A percentile compares a stretch with the other conserved stretches of the same genome.
phyloP scores from a whole-genome alignment of 1,140 invertebrate species.

The Drosophila bocqueti region DNA sequence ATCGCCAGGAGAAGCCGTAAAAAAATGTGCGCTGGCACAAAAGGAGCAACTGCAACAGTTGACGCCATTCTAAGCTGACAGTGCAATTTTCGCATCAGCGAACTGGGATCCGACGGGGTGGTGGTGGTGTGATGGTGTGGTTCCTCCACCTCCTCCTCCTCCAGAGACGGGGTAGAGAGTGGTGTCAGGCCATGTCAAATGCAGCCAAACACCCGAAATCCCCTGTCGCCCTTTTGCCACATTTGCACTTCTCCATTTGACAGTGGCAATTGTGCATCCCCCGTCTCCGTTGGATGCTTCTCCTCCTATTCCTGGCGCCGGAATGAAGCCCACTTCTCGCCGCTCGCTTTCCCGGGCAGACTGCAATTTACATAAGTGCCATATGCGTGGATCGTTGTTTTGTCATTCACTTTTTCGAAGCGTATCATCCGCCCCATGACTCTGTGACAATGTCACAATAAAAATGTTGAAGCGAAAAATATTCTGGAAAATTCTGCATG shows the following conservation, averaged over 20 bases:
- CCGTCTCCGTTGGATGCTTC: too few relatives aligned
- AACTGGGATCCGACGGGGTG: slow-evolving; percentile 8
- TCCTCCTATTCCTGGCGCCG: neutral
- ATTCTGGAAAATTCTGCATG: slow-evolving; percentile 10
- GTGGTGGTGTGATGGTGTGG: neutral
- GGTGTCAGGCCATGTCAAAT: slow-evolving; percentile 14
- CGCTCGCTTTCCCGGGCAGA: slow-evolving; percentile 1
- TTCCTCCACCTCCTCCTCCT: neutral
- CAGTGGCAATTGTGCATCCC: slow-evolving; percentile 29
- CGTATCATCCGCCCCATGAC: slow-evolving; percentile 8
- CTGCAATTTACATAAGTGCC: slow-evolving; percentile 62
- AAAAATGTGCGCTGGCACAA: slow-evolving; percentile 26
- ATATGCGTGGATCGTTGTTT: slow-evolving; percentile 45
- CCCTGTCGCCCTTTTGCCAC: slow-evolving; percentile 20
- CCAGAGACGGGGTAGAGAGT: too few relatives aligned
- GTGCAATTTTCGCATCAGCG: slow-evolving; percentile 66
- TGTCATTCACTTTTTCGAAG: slow-evolving; percentile 31
- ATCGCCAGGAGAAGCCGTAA: slow-evolving; percentile 42
- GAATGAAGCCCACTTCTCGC: neutral
- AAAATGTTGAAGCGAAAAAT: slow-evolving; percentile 1
- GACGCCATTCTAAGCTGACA: slow-evolving; percentile 57
- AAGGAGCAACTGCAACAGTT: slow-evolving; percentile 53
- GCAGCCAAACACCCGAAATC: slow-evolving; percentile 12
- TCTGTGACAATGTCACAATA: slow-evolving; percentile 22
- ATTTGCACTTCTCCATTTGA: slow-evolving; percentile 43